Conservation (phyloP, 2,113 vertebrate genomes). For the Cephalophus harveyi region DNA sequence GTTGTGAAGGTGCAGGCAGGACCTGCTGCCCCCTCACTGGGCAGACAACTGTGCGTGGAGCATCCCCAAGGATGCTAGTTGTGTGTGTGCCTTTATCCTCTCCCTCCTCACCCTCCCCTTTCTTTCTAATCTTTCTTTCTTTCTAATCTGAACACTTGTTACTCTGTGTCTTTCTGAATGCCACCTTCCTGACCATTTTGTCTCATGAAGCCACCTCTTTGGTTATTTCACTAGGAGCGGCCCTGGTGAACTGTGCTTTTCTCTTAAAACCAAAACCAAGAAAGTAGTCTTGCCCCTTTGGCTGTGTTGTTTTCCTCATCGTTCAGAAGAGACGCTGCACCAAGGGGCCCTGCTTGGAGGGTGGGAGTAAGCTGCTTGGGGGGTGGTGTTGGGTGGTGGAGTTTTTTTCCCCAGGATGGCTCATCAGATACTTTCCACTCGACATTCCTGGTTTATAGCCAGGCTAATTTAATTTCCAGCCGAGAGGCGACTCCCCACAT, state of each 20-base stretch:
- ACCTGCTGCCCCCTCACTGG: conserved; percentile 36
- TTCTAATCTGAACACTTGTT: background rate
- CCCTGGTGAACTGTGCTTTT: background rate
- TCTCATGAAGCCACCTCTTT: background rate
- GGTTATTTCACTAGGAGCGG: background rate
- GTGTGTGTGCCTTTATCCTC: accelerated
- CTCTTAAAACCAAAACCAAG: background rate
- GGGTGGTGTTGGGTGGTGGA: background rate
- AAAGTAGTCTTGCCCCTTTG: background rate
- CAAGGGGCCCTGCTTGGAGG: background rate
- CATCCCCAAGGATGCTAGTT: background rate
- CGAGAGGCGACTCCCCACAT: conserved; percentile 43
- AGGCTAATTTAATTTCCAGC: conserved; percentile 64
- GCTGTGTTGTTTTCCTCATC: background rate
- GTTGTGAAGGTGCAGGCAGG: conserved; percentile 61
- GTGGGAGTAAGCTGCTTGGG: background rate
- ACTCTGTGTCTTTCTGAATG: accelerated
- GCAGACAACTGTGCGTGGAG: background rate
- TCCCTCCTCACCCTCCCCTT: background rate
- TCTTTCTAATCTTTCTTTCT: background rate
- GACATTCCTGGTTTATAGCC: conserved; percentile 41
- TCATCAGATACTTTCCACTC: background rate
- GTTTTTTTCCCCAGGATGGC: background rate
- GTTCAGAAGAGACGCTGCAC: background rate
- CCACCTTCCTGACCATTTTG: background rate